Evolutionary conservation across 2,113 vertebrate genomes (phyloP).

Genomic region (Charina bottae): DNA sequence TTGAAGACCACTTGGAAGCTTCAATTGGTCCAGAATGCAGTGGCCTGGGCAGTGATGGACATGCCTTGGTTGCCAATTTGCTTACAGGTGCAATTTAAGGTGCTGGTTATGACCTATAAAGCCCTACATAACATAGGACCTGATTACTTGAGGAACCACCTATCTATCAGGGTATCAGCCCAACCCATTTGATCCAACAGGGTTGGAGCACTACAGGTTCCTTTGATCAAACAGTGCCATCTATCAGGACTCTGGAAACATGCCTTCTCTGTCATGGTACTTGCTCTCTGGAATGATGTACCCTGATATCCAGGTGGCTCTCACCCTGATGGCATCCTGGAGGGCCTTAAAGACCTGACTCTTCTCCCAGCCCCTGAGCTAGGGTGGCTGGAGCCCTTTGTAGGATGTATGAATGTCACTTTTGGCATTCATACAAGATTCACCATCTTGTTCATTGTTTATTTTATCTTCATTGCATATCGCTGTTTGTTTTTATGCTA

Average conservation of each 20-base stretch:
- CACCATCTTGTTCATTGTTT: background rate
- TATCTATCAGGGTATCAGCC: background rate
- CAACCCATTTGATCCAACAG: background rate
- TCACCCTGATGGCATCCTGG: background rate
- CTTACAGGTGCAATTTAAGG: background rate
- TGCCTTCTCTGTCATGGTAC: background rate
- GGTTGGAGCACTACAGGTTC: too few relatives aligned
- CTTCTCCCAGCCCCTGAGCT: background rate
- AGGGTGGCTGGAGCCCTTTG: background rate
- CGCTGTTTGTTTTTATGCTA: background rate
- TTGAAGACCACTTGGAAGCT: background rate
- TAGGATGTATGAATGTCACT: background rate
- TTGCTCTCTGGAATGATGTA: background rate
- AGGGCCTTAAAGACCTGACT: background rate
- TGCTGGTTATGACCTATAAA: background rate
- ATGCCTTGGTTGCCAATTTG: background rate
- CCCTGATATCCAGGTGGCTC: background rate
- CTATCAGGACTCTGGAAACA: background rate
- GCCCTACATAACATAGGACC: background rate
- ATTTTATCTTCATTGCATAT: background rate
- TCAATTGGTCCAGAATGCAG: background rate
- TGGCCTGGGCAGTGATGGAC: background rate
- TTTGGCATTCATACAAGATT: background rate
- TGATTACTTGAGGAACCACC: background rate
- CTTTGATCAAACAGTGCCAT: background rate